Evolutionary conservation across 2,888 invertebrate genomes (phyloP).

Genomic region (Heliconius aoede): DNA sequence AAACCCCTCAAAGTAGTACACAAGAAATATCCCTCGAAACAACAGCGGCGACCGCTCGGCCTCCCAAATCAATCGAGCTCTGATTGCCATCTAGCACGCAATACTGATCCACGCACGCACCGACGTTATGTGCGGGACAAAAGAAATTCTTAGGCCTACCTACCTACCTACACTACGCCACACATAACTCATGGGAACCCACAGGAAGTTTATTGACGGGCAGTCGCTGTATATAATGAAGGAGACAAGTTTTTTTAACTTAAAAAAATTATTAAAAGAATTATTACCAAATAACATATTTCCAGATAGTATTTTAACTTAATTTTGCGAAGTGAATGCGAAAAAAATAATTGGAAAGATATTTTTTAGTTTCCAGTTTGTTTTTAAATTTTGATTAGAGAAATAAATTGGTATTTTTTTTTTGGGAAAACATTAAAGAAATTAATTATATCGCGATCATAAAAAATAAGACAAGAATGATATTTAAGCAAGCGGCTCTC

Average conservation of each 20-base stretch:
- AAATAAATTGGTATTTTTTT: too few species aligned
- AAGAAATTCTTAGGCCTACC: slow-evolving; percentile 71
- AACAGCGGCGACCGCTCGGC: slow-evolving; percentile 52
- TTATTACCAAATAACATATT: too few species aligned
- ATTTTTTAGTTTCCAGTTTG: not conserved
- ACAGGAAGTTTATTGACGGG: slow-evolving; percentile 50
- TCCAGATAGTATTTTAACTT: too few species aligned
- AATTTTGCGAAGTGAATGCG: not conserved
- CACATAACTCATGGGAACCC: slow-evolving; percentile 55
- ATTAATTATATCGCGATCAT: too few species aligned
- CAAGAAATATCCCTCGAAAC: slow-evolving; percentile 43
- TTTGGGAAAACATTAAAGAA: too few species aligned
- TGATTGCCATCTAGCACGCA: slow-evolving; percentile 79
- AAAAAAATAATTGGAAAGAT: not conserved
- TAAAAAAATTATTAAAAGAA: not conserved
- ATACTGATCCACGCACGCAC: slow-evolving; percentile 76
- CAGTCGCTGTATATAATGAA: not conserved
- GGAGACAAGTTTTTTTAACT: not conserved
- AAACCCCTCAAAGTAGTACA: slow-evolving; percentile 5
- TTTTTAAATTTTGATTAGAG: too few species aligned
- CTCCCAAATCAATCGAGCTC: slow-evolving; percentile 76
- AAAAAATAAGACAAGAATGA: too few species aligned
- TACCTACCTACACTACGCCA: slow-evolving; percentile 57
- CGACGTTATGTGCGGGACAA: slow-evolving; percentile 60
- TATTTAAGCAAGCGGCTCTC: too few species aligned